phyloP scores from a whole-genome alignment of 92 coral and sea anemone species.

The Actinernus sp. region DNA sequence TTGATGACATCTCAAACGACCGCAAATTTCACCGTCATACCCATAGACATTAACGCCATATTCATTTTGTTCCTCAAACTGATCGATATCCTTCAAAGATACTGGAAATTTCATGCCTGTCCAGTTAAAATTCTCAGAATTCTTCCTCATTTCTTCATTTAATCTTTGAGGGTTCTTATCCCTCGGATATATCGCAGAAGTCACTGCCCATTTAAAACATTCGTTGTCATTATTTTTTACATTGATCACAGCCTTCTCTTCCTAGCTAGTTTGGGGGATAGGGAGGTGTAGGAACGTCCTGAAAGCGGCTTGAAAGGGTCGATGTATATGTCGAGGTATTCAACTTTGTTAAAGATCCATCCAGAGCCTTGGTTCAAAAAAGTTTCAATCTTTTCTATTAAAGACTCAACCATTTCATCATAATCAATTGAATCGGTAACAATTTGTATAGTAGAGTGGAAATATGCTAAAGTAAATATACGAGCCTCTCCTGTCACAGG shows the following conservation, averaged over 20 bases:
- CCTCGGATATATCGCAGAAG: too few relatives aligned
- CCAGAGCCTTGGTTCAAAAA: constrained; percentile 39
- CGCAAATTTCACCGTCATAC: constrained; percentile 31
- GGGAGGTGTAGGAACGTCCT: constrained; percentile 34
- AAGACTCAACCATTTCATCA: constrained; percentile 7
- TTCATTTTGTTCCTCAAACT: constrained; percentile 17
- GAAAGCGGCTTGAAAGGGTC: constrained; percentile 33
- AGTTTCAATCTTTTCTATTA: constrained; percentile 14
- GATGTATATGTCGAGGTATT: constrained; percentile 29
- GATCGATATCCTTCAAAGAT: too few relatives aligned
- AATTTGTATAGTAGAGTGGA: constrained; percentile 4
- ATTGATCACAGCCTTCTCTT: too few relatives aligned
- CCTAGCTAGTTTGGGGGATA: not conserved
- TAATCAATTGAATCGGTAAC: constrained; percentile 38
- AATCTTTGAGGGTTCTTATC: constrained; percentile 23
- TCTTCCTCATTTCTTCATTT: too few relatives aligned
- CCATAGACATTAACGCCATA: constrained; percentile 28
- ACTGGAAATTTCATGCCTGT: too few relatives aligned
- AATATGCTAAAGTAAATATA: not conserved
- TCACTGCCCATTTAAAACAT: too few relatives aligned
- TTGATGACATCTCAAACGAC: too few relatives aligned
- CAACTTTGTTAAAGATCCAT: constrained; percentile 35
- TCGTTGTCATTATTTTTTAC: too few relatives aligned
- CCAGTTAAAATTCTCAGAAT: too few relatives aligned
- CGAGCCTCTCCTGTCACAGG: constrained; percentile 3